Base-by-base conservation (phyloP, 2,888 invertebrate species). In the Drosophila mulleri region DNA sequence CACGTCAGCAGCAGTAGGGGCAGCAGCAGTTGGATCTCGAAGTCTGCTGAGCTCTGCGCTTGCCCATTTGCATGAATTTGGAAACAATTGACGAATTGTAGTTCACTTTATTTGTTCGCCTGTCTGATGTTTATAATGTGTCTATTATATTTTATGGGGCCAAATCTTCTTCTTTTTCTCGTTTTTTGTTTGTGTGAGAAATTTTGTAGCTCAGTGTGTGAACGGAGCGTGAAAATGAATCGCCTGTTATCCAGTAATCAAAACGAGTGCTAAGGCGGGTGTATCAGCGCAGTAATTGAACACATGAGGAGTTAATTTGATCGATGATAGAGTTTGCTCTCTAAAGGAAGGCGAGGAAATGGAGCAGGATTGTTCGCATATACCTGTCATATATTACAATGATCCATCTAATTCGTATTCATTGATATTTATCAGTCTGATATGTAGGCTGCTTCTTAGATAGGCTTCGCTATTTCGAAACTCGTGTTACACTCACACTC, bases 71-170 rank as follows among this genome's bases (percentile, higher is more conserved):
- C 86, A 87, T 87, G 83, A 87, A 87, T 87, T 87, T 87, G 86
- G 88, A 87, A 88, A 87, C 86, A 88, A 87, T 87, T 87, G 86
- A 86, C 86, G 88, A 87, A 87, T 87, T 77, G 83, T 87, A 76
- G 76, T 80, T 83, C 68, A 80, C 65, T 76, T 78, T 78, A 74
- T 79, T 77, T 77, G 76, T 80, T 68, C 61, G 74, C 70, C 59
- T 62, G 72, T 67, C 69, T 72, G 75, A 72, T 75, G 75, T 86
- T 77, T 80, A 77, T 86, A 87, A 88, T 83, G 85, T 87, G 79
- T 87, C 81, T 87, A 87, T 86, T 86, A 87, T 86, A 80, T 68
- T 84, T 72, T 84, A 78, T 70, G 63, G 59, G 56, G 47, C 58
- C 58, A 37, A 44, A 20, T 58, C 65, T 59, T 68, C 63, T 72